phyloP scores from a whole-genome alignment of 2,113 vertebrate species.

The Leucosticte australis region DNA sequence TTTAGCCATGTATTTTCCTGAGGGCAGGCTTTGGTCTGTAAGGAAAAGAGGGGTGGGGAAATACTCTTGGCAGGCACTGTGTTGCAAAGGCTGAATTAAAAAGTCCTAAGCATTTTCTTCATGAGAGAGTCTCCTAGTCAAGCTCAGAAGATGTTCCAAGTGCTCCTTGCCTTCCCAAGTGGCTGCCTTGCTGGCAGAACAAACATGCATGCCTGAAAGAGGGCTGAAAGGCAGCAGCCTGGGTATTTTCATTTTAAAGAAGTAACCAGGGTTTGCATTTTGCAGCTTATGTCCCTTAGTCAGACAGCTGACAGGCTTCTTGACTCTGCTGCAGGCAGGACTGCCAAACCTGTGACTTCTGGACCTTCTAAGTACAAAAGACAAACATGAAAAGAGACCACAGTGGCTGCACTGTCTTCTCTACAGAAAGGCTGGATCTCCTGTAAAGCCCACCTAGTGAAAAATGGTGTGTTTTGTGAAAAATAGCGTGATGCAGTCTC shows the following conservation, averaged over 20 bases:
- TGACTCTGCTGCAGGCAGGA: background rate
- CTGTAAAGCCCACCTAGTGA: background rate
- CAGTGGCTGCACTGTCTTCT: background rate
- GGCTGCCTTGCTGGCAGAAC: constrained; percentile 34
- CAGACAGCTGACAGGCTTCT: background rate
- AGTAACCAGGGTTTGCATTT: background rate
- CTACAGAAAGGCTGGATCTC: background rate
- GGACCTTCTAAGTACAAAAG: background rate
- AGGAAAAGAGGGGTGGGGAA: background rate
- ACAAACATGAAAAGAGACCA: background rate
- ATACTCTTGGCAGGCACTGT: background rate
- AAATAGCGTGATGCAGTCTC: background rate
- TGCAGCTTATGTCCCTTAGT: background rate
- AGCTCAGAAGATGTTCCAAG: background rate
- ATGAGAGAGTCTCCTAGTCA: background rate
- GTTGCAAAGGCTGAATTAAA: background rate
- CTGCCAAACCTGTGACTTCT: background rate
- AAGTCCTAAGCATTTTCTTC: background rate
- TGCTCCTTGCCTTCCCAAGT: constrained; percentile 7
- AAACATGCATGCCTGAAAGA: constrained; percentile 33
- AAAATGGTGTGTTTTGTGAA: background rate
- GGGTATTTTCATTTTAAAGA: background rate
- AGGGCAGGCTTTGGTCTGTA: constrained; percentile 34
- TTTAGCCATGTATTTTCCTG: background rate
- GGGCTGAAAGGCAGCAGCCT: background rate